These are phyloP conservation scores for Drosophila antonietae DNA, from an alignment of 2,888 invertebrate genomes.

Conservation along the genomic window DNA sequence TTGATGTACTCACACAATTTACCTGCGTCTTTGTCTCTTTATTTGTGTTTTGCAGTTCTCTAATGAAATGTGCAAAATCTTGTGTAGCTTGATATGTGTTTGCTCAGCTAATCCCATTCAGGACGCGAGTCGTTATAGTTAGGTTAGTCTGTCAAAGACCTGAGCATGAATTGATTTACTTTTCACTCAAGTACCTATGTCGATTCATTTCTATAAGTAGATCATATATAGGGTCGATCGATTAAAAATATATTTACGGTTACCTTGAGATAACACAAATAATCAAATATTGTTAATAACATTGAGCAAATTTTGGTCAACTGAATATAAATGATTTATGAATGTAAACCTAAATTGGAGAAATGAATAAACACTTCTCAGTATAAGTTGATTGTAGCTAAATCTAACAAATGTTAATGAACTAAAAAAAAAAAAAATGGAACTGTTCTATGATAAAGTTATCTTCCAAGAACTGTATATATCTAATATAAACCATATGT, in stretches of 20 bases:
- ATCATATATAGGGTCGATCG: background rate
- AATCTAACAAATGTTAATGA: too few species aligned
- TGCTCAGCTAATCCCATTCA: background rate
- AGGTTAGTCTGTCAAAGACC: background rate
- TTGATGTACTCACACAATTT: conserved; percentile 30
- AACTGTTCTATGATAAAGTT: too few species aligned
- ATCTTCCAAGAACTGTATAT: too few species aligned
- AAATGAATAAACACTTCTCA: too few species aligned
- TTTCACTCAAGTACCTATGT: background rate
- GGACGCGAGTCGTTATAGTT: background rate
- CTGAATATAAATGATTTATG: background rate
- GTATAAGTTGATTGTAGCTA: too few species aligned
- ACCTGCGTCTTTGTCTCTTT: background rate
- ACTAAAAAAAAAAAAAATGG: too few species aligned
- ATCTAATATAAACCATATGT: too few species aligned
- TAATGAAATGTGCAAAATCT: background rate
- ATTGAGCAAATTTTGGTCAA: background rate
- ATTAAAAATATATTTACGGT: background rate
- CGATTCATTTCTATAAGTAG: background rate
- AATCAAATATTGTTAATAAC: background rate
- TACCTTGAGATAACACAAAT: background rate
- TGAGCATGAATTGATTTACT: background rate
- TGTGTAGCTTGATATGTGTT: background rate
- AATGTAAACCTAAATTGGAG: background rate
- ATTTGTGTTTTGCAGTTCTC: background rate